Evolutionary conservation across 2,113 vertebrate species (phyloP), one percentile per base, ranked within the genome.

Genomic region (Ictidomys tridecemlineatus): DNA sequence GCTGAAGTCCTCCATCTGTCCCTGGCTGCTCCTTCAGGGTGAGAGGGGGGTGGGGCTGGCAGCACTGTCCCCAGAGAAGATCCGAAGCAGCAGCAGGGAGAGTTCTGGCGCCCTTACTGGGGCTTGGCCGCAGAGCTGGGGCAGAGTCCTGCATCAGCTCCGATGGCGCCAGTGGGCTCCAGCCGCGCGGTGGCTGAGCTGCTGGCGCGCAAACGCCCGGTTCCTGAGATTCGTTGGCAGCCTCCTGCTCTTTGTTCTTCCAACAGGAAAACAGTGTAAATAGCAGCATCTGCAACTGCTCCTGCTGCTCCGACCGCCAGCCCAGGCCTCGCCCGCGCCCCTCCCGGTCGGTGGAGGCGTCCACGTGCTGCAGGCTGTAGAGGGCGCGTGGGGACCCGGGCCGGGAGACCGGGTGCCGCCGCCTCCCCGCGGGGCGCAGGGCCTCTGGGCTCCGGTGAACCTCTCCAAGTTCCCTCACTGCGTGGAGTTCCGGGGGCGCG

Each of bases 171-270:
- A 8, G 45, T 45, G 0, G 45, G 45, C 45, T 45, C 45, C 95
- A 97, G 79, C 1, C 80, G 94, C 53, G 34, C 96, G 96, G 83
- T 97, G 94, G 90, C 58, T 24, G 91, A 87, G 94, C 96, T 5
- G 1, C 70, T 12, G 39, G 97, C 72, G 90, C 96, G 94, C 97
- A 97, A 96, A 92, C 58, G 90, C 95, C 95, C 95, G 96, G 96
- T 93, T 96, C 95, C 98, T 96, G 96, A 96, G 98, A 98, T 98
- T 94, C 97, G 96, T 89, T 99, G 98, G 98, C 98, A 99, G 98
- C 97, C 96, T 97, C 93, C 95, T 96, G 98, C 97, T 98, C 98
- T 99, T 98, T 99, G 98, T 98, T 98, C 98, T 98, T 97, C 98
- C 67, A 98, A 98, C 97, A 97, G 84, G 98, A 96, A 97, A 97